Evolutionary conservation across 2,113 vertebrate species (phyloP).

Genomic region (Neodon shergylaensis): DNA sequence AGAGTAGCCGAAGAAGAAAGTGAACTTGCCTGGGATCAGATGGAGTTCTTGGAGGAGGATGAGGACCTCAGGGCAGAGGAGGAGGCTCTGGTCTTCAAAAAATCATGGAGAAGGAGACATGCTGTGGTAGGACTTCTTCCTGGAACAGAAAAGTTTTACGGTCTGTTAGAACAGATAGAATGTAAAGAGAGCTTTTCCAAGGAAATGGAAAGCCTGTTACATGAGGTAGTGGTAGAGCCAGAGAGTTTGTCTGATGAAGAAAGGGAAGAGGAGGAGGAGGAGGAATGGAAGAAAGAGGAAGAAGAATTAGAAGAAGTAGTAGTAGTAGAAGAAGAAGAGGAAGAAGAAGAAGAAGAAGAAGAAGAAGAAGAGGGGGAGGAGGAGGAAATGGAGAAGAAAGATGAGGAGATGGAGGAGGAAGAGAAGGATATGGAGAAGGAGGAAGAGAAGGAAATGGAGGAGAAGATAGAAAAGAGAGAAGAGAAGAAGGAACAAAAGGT

Average conservation of each 20-base stretch:
- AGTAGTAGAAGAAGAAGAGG: too few relatives aligned
- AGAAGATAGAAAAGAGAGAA: neutral
- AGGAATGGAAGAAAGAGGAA: neutral
- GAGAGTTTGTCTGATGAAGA: neutral
- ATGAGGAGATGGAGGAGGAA: neutral
- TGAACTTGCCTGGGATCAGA: neutral
- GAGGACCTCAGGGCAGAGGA: neutral
- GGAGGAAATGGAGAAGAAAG: neutral
- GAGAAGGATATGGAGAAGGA: neutral
- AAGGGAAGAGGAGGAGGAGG: rapidly evolving
- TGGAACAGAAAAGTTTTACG: neutral
- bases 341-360: too few relatives aligned
- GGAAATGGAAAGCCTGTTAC: conserved; percentile 51
- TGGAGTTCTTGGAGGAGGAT: neutral
- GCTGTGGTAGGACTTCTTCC: neutral
- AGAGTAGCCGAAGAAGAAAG: conserved; percentile 33
- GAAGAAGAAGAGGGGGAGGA: neutral
- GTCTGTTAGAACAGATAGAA: neutral
- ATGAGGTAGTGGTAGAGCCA: neutral
- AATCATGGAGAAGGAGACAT: neutral
- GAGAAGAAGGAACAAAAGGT: neutral
- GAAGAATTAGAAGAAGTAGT: neutral
- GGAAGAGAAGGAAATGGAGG: neutral
- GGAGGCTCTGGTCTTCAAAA: neutral
- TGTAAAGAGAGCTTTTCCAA: conserved; percentile 8